Evolutionary conservation across 2,797 vertebrate genomes (phyloP), one percentile per base, ranked within the genome.

Genomic region (Euthynnus affinis): DNA sequence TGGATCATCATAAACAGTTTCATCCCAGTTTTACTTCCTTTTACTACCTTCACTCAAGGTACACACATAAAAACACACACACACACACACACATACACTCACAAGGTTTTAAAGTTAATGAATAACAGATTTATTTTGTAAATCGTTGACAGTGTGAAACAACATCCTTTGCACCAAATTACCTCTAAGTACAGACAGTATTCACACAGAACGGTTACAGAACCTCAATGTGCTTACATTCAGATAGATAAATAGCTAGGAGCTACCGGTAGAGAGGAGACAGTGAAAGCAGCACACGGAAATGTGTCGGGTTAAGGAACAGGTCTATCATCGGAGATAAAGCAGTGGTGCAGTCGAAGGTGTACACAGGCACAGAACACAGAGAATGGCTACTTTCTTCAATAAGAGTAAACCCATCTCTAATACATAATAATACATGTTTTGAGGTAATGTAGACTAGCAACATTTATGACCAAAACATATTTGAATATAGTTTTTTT

Each of bases 91-190:
- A 55, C 37, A 25, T 7, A 57, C 40, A 62, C 13, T 55, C 34
- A 27, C 8, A 0, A 4, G 5, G 2, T 37, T 37, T 37, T 37
- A 37, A 10, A 37, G 20, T 29, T 74, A 81, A 57, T 71, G 60
- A 82, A 87, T 84, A 76, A 88, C 46, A 76, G 58, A 76, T 95
- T 94, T 95, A 94, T 94, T 95, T 87, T 12, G 34, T 90, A 91
- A 90, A 92, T 90, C 71, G 90, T 84, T 66, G 87, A 92, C 87
- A 91, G 76, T 88, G 89, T 90, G 78, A 92, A 89, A 91, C 74
- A 64, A 74, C 70, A 81, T 60, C 65, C 18, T 87, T 87, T 88
- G 66, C 84, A 87, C 81, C 29, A 74, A 83, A 87, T 88, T 8
- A 85, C 84, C 59, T 64, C 82, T 78, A 78, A 83, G 93, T 86